Percentiles rank a stretch among this genome's conserved stretches.
Conservation (phyloP, 2,888 invertebrate species). For the Folsomia manolachei region DNA sequence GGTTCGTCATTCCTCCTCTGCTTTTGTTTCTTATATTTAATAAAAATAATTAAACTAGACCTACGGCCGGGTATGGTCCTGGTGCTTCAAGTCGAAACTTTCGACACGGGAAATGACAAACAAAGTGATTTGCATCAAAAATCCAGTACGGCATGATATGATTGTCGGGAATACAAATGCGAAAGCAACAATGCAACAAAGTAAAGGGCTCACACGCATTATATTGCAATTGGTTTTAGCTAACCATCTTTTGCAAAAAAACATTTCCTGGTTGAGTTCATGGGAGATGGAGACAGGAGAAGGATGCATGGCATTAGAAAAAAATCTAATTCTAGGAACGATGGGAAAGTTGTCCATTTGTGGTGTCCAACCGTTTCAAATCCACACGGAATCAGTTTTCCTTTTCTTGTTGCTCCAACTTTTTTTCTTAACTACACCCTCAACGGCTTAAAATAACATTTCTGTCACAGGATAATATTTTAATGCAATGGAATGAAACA, state of each 20-base stretch:
- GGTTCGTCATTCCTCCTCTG: too few species aligned
- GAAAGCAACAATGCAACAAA: constrained; percentile 3
- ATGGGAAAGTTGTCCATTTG: constrained; percentile 8
- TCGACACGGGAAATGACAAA: constrained; percentile 4
- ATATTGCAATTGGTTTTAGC: too few species aligned
- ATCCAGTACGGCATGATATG: not conserved
- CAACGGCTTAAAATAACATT: too few species aligned
- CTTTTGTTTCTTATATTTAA: not conserved
- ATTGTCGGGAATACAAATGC: not conserved
- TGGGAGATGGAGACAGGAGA: constrained; percentile 3
- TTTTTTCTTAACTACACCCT: too few species aligned
- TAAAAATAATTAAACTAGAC: not conserved
- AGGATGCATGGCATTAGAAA: not conserved
- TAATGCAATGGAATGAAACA: too few species aligned
- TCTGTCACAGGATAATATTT: too few species aligned
- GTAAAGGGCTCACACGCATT: not conserved
- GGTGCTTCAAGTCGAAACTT: not conserved
- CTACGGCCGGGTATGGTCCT: not conserved
- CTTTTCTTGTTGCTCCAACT: too few species aligned
- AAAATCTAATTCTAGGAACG: not conserved
- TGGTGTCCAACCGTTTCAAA: constrained; percentile 2
- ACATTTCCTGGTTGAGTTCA: not conserved
- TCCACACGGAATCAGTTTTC: constrained; percentile 4
- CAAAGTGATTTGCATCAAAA: not conserved
- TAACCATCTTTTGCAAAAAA: not conserved